Evolutionary conservation across 2,888 invertebrate genomes (phyloP).

Genomic region (Octodonta nipae): DNA sequence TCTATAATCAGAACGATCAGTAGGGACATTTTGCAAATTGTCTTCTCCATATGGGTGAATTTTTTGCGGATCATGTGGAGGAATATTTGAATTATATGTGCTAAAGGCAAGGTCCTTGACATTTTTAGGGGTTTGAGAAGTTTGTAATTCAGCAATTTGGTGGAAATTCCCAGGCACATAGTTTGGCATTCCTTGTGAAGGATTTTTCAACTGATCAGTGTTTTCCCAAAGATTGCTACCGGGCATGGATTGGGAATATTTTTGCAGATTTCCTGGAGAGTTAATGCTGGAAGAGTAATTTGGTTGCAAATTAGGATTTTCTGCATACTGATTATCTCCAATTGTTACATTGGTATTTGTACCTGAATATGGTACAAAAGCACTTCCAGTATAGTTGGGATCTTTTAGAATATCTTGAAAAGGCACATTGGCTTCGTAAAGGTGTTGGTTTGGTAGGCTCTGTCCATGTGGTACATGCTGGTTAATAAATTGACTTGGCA

Average conservation of each 20-base stretch:
- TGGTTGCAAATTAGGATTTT: not conserved
- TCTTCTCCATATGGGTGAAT: too few species aligned
- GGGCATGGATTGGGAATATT: not conserved
- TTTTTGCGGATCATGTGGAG: slow-evolving; percentile 9
- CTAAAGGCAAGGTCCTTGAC: slow-evolving; percentile 20
- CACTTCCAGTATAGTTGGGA: not conserved
- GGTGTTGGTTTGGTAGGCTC: not conserved
- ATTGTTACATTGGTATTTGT: not conserved
- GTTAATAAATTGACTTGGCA: slow-evolving; percentile 4
- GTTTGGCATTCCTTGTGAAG: too few species aligned
- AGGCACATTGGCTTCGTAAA: not conserved
- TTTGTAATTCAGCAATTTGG: slow-evolving; percentile 12
- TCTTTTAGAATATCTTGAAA: not conserved
- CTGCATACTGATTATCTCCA: not conserved
- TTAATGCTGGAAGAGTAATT: not conserved
- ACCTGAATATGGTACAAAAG: not conserved
- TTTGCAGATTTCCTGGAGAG: not conserved
- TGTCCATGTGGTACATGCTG: not conserved
- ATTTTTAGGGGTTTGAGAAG: slow-evolving; percentile 17
- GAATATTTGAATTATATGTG: slow-evolving; percentile 14
- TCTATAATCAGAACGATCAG: too few species aligned
- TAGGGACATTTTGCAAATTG: too few species aligned
- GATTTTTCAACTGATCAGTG: too few species aligned
- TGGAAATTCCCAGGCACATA: slow-evolving; percentile 15
- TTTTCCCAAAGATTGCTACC: not conserved